phyloP scores from a whole-genome alignment of 2,797 vertebrate genomes.

The Halcyon leucocephala region DNA sequence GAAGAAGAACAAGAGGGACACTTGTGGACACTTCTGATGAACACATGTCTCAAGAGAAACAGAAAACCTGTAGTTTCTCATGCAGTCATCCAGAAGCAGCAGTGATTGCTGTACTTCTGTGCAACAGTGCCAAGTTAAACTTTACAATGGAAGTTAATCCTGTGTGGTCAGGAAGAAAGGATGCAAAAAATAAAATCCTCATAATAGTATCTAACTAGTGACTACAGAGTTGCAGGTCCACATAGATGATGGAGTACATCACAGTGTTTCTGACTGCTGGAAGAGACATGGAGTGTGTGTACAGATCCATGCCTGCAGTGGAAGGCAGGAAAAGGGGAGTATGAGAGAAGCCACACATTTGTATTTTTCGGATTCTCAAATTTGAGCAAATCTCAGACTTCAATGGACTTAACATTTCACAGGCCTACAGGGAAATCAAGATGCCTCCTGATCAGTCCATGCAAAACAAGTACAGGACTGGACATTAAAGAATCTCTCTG shows the following conservation, averaged over 20 bases:
- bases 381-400: neutral
- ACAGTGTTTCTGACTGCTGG: neutral
- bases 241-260: neutral
- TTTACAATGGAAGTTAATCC: neutral
- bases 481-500: neutral
- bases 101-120: neutral
- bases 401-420: neutral
- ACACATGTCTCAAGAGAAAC: neutral
- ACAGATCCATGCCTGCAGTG: neutral
- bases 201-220: neutral
- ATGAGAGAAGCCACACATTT: neutral
- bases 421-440: neutral
- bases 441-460: neutral
- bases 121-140: neutral
- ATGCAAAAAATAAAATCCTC: neutral
- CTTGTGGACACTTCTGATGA: neutral
- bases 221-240: neutral
- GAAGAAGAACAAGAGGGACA: neutral
- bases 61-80: neutral
- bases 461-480: neutral
- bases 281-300: neutral
- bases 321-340: neutral
- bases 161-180: neutral
- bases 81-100: neutral
- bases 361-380: neutral